Percentiles rank a stretch among this genome's conserved stretches.
Conservation (phyloP, 2,113 vertebrate species). For the Prunella fulvescens region DNA sequence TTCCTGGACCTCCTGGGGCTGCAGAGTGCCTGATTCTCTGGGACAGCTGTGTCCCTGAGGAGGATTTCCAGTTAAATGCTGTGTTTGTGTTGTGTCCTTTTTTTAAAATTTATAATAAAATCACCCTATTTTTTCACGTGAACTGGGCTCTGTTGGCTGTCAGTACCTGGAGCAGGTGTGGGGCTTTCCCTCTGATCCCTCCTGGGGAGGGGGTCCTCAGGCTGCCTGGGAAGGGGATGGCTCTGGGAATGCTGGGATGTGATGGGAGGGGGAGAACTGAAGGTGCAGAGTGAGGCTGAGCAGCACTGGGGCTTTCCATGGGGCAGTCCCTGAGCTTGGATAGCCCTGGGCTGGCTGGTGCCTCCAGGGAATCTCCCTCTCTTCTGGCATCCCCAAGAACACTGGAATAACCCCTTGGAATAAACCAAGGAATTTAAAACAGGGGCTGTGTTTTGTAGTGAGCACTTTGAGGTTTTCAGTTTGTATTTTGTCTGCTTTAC, state of each 20-base stretch:
- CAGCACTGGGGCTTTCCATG: background rate
- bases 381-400: background rate
- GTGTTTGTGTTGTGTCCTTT: accelerated
- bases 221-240: background rate
- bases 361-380: background rate
- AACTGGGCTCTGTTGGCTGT: background rate
- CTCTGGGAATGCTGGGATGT: background rate
- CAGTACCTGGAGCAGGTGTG: background rate
- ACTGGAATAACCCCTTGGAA: background rate
- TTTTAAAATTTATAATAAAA: conserved; percentile 13
- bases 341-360: background rate
- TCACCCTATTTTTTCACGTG: background rate
- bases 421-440: accelerated
- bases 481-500: background rate
- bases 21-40: background rate
- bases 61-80: background rate
- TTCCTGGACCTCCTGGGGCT: background rate
- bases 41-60: background rate
- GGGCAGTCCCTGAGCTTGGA: too few species aligned
- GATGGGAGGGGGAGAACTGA: background rate
- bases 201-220: background rate
- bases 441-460: accelerated
- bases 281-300: background rate
- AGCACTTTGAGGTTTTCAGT: accelerated
- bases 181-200: background rate